These are phyloP conservation scores for Sebastes trivittatus DNA, from an alignment of 2,797 vertebrate species.

Conservation along the genomic window DNA sequence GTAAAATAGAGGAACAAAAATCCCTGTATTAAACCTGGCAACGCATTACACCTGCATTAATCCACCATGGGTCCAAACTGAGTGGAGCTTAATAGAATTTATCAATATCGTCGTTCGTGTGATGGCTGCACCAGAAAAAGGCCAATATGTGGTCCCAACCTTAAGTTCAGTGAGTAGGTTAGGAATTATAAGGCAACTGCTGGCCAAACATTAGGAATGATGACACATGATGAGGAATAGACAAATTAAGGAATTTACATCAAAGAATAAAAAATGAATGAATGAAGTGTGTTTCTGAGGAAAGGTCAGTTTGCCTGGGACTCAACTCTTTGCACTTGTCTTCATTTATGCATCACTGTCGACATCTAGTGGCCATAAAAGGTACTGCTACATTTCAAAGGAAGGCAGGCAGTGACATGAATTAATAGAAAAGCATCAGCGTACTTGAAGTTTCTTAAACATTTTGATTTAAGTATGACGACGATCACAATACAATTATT, in stretches of 20 bases:
- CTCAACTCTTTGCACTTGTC: neutral
- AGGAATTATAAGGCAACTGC: neutral
- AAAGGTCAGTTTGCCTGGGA: neutral
- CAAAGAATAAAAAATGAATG: neutral
- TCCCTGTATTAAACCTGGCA: neutral
- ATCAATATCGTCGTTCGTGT: neutral
- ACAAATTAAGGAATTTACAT: neutral
- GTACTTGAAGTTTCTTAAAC: neutral
- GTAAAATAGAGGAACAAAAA: conserved; percentile 19
- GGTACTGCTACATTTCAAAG: neutral
- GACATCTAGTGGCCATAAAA: conserved; percentile 63
- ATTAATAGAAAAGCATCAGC: neutral
- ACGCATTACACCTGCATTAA: conserved; percentile 11
- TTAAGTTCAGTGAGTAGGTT: neutral
- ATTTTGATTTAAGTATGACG: neutral
- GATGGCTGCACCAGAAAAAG: neutral
- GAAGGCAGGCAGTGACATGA: neutral
- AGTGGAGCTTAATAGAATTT: neutral
- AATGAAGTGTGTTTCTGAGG: neutral
- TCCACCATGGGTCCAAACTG: neutral
- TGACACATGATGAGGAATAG: neutral
- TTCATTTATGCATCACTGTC: conserved; percentile 30
- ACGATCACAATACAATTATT: neutral
- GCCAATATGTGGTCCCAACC: neutral
- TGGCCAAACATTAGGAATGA: neutral